Base-by-base conservation (phyloP, 2,888 invertebrate genomes). In the Hoplodrina blanda region DNA sequence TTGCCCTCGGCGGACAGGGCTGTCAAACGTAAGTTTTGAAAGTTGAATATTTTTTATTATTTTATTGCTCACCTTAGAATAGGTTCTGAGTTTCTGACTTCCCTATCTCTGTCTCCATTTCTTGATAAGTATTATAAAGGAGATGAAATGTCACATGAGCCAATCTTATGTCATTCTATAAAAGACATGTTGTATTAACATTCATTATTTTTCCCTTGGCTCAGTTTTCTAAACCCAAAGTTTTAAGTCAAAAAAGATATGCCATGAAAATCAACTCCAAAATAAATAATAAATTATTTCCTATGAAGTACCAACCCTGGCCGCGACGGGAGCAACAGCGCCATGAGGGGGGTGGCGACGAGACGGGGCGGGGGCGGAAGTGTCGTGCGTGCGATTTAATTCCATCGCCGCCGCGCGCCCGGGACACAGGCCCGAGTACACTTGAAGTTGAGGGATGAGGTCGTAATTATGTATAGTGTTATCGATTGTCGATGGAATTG, bases 351-450 rank as follows among this genome's bases (percentile, higher is more conserved):
- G 82, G 79, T 69, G 78, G 80, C 80, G 83, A 75, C 82, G 82
- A 80, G 83, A 78, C 81, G 82, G 85, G 90, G 74, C 67, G 80
- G 85, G 90, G 91, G 90, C 88, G 93, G 93, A 92, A 92, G 94
- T 94, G 94, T 92, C 92, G 94, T 95, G 95, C 95, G 95, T 95
- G 94, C 95, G 93, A 95, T 95, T 95, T 95, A 95, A 95, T 95
- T 95, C 94, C 94, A 95, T 95, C 94, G 94, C 93, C 92, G 94
- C 93, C 93, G 84, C 89, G 91, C 90, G 91, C 92, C 91, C 92
- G 91, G 90, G 91, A 90, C 83, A 79, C 79, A 76, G 68, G 81
- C 84, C 83, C 83, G 76, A 84, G 78, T 62, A 69, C 85, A 84
- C 83, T 85, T 77, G 71, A 80, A 72, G 56, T 37, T n/a, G 76